Percentiles rank a stretch among this genome's conserved stretches.
phyloP scores from a whole-genome alignment of 2,113 vertebrate species.

The Craseonycteris thonglongyai region DNA sequence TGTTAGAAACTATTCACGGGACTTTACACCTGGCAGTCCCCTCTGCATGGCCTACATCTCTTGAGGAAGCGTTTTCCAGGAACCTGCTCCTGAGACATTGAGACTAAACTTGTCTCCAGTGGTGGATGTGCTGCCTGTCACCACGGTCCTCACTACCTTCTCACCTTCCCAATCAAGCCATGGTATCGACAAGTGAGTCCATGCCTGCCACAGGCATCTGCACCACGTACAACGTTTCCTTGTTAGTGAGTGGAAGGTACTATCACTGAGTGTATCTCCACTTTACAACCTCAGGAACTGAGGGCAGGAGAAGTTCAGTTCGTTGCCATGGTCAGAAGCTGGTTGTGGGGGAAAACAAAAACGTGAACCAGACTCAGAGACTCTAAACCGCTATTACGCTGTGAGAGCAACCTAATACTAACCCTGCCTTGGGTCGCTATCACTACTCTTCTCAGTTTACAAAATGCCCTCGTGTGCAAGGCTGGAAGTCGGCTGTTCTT shows the following conservation, averaged over 20 bases:
- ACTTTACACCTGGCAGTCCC: not conserved
- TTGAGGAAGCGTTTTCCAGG: not conserved
- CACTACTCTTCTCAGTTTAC: not conserved
- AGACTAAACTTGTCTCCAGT: not conserved
- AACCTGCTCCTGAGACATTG: not conserved
- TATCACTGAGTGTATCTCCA: not conserved
- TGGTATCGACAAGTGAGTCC: accelerated
- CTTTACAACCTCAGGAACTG: not conserved
- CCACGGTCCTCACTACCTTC: accelerated
- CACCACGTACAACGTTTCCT: not conserved
- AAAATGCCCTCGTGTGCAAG: not conserved
- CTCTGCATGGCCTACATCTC: not conserved
- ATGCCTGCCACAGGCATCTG: too few species aligned
- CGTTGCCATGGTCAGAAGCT: not conserved
- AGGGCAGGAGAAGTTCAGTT: not conserved
- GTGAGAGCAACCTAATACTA: not conserved
- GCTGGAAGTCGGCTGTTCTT: not conserved
- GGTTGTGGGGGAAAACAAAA: not conserved
- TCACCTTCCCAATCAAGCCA: not conserved
- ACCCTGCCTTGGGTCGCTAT: not conserved
- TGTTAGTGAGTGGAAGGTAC: not conserved
- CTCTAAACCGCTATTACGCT: not conserved
- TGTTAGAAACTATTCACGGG: not conserved
- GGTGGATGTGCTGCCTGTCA: accelerated
- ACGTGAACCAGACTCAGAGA: not conserved